Percentiles rank a stretch among this genome's conserved stretches.
These are phyloP conservation scores for Tiliqua scincoides DNA, from an alignment of 2,113 vertebrate genomes.

Conservation along the genomic window DNA sequence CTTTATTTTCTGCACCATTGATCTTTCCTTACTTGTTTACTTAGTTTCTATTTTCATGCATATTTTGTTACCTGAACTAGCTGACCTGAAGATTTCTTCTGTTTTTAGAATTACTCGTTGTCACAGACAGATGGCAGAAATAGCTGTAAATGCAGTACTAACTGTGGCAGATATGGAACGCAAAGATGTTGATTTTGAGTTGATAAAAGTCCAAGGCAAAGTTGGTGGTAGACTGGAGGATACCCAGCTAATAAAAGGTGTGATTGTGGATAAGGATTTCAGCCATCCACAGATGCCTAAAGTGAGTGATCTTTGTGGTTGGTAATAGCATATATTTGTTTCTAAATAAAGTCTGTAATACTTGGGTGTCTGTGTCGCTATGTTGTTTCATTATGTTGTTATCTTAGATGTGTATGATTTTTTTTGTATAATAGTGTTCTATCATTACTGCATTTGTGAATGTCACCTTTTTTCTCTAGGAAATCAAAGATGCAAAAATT, in stretches of 20 bases:
- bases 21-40: neutral
- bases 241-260: constrained; percentile 94
- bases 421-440: neutral
- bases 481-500: constrained; percentile 90
- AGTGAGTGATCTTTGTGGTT: constrained; percentile 69
- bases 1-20: neutral
- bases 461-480: constrained; percentile 65
- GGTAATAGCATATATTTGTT: fast-evolving
- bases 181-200: constrained; percentile 97
- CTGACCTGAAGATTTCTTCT: neutral
- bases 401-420: too few relatives aligned
- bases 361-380: neutral
- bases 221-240: constrained; percentile 97
- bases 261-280: constrained; percentile 98
- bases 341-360: neutral
- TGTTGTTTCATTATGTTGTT: too few relatives aligned
- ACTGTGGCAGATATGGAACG: constrained; percentile 97
- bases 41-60: neutral
- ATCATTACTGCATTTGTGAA: neutral
- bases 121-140: constrained; percentile 98
- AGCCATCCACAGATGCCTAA: constrained; percentile 99
- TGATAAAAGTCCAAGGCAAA: constrained; percentile 98
- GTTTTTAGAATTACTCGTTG: constrained; percentile 92
- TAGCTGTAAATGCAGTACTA: constrained; percentile 93
- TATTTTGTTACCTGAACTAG: neutral